A percentile compares a stretch with the other conserved stretches of the same genome.
Conservation (phyloP, 2,797 vertebrate species). For the Pristis pectinata region DNA sequence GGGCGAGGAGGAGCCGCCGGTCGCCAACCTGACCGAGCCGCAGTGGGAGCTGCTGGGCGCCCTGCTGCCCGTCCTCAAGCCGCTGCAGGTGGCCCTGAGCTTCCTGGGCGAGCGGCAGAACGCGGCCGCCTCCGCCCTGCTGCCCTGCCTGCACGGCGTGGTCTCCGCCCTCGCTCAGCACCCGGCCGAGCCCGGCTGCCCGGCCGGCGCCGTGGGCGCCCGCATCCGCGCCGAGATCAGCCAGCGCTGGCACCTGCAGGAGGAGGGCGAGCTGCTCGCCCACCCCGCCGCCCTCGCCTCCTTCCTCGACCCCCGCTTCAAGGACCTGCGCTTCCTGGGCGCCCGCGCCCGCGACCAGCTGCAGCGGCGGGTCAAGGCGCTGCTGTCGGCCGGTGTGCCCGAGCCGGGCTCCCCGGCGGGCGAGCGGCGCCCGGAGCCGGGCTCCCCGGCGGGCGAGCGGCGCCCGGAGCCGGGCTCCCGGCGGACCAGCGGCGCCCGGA, state of each 20-base stretch:
- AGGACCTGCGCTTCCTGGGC: constrained; percentile 58
- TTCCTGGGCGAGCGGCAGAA: constrained; percentile 60
- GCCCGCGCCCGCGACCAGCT: constrained; percentile 50
- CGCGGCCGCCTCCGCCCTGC: constrained; percentile 52
- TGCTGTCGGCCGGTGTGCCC: constrained; percentile 46
- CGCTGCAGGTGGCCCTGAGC: constrained; percentile 50
- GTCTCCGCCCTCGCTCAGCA: constrained; percentile 48
- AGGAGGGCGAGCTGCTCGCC: constrained; percentile 42
- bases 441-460: neutral
- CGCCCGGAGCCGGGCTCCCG: neutral
- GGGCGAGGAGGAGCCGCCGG: neutral
- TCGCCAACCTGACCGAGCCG: constrained; percentile 52
- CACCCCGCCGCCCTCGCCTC: constrained; percentile 51
- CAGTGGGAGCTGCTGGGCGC: constrained; percentile 62
- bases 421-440: no score
- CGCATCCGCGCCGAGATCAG: constrained; percentile 50
- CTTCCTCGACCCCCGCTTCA: constrained; percentile 60
- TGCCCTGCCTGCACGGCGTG: constrained; percentile 58
- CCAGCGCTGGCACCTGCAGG: constrained; percentile 47
- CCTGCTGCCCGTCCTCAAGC: constrained; percentile 53
- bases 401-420: neutral
- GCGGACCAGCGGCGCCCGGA: no score
- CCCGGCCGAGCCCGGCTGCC: constrained; percentile 43
- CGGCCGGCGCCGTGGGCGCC: constrained; percentile 47
- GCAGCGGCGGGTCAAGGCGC: constrained; percentile 49